Evolutionary conservation across 2,797 vertebrate species (phyloP).

Genomic region (Simalia tracyae): DNA sequence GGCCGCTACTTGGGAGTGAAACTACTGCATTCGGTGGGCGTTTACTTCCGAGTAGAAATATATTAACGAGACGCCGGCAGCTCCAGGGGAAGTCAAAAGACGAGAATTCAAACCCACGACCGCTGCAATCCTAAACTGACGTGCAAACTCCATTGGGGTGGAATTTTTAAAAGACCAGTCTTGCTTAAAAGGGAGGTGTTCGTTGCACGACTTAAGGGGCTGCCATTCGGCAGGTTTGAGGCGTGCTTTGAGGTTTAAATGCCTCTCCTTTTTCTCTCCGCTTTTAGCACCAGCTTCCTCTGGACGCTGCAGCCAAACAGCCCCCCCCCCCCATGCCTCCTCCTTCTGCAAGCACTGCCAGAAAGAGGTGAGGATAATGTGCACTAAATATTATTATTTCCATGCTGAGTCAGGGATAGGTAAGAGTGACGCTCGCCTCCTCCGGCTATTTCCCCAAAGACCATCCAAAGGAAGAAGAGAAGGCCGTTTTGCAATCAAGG

Average conservation of each 20-base stretch:
- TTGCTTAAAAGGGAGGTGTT: background rate
- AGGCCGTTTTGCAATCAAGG: conserved; percentile 4
- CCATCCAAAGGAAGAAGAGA: background rate
- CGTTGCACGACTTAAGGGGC: background rate
- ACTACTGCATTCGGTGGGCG: no score
- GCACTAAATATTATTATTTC: background rate
- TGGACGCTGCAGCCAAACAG: background rate
- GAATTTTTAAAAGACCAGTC: background rate
- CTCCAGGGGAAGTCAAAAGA: background rate
- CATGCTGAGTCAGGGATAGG: background rate
- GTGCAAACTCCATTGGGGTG: background rate
- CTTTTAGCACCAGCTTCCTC: background rate
- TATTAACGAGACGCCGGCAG: background rate
- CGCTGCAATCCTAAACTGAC: background rate
- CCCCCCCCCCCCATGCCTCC: no score
- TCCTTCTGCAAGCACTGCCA: background rate
- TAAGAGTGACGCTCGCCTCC: background rate
- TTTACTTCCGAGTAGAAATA: background rate
- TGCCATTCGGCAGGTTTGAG: background rate
- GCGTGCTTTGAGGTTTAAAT: background rate
- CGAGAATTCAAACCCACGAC: background rate
- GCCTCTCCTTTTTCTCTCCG: no score
- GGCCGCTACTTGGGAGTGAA: conserved; percentile 14
- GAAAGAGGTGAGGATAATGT: background rate
- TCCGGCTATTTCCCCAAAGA: background rate